Percentiles rank a stretch among this genome's conserved stretches.
Evolutionary conservation across 2,888 invertebrate genomes (phyloP).

Genomic region (Mythimna lalbum): DNA sequence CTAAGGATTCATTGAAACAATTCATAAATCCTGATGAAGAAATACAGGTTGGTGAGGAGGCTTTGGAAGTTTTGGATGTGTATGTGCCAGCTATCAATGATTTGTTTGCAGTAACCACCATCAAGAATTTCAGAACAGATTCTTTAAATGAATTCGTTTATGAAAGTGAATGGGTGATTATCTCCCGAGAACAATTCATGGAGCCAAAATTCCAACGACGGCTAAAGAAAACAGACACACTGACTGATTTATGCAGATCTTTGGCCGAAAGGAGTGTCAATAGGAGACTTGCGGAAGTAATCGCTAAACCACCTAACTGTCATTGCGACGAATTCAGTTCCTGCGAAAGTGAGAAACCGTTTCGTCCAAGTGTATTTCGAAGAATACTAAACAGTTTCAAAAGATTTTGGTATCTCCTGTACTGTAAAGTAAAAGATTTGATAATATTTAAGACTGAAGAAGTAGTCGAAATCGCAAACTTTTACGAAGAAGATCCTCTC

Average conservation of each 20-base stretch:
- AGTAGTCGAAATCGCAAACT: constrained; percentile 25
- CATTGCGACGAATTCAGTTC: constrained; percentile 75
- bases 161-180: constrained; percentile 85
- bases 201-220: constrained; percentile 81
- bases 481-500: constrained; percentile 61
- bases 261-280: constrained; percentile 70
- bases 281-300: constrained; percentile 70
- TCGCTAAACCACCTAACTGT: constrained; percentile 80
- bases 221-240: constrained; percentile 72
- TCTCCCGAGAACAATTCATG: constrained; percentile 76
- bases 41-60: constrained; percentile 58
- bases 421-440: constrained; percentile 38
- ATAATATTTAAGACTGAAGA: constrained; percentile 31
- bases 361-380: constrained; percentile 62
- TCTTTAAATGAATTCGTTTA: constrained; percentile 77
- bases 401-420: constrained; percentile 48
- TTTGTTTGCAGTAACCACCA: constrained; percentile 82
- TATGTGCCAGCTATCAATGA: constrained; percentile 67
- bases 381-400: constrained; percentile 57
- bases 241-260: constrained; percentile 78
- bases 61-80: constrained; percentile 64
- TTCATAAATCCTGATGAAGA: constrained; percentile 56
- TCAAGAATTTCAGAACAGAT: constrained; percentile 82
- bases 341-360: constrained; percentile 64
- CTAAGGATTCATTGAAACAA: constrained; percentile 67